Conservation (phyloP, 1,140 invertebrate genomes). For the Lanistes nyassanus region DNA sequence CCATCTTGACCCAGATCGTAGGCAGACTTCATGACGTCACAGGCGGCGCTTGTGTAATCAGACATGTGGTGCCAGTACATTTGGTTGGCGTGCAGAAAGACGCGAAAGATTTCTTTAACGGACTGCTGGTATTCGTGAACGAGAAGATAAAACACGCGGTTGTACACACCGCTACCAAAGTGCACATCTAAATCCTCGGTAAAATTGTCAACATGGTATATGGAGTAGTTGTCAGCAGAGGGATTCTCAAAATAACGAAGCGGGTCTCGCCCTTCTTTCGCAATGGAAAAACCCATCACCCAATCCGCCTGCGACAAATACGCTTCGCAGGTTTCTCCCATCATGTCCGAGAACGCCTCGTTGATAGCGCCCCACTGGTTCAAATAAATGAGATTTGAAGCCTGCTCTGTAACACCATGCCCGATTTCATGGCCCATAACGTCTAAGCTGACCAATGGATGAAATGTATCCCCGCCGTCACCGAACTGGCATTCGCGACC, state of each 20-base stretch:
- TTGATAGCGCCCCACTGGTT: slow-evolving; percentile 45
- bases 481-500: slow-evolving; percentile 37
- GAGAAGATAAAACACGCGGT: slow-evolving; percentile 36
- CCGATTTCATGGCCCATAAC: slow-evolving; percentile 46
- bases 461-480: slow-evolving; percentile 33
- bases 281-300: slow-evolving; percentile 28
- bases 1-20: slow-evolving; percentile 37
- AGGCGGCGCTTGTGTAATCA: slow-evolving; percentile 35
- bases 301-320: slow-evolving; percentile 26
- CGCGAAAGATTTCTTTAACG: slow-evolving; percentile 31
- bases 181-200: slow-evolving; percentile 34
- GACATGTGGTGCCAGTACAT: slow-evolving; percentile 43
- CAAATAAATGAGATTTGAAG: slow-evolving; percentile 41
- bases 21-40: slow-evolving; percentile 47
- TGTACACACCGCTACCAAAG: slow-evolving; percentile 41
- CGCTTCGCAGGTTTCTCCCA: slow-evolving; percentile 39
- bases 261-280: slow-evolving; percentile 2
- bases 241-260: slow-evolving; percentile 35
- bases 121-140: slow-evolving; percentile 22
- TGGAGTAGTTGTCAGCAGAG: slow-evolving; percentile 33
- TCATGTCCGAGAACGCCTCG: slow-evolving; percentile 52
- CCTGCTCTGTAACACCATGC: slow-evolving; percentile 46
- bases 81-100: slow-evolving; percentile 44
- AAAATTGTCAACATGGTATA: slow-evolving; percentile 36
- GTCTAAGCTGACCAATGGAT: slow-evolving; percentile 42